Conservation (phyloP, 2,113 vertebrate species). For the Pterocles burchelli region DNA sequence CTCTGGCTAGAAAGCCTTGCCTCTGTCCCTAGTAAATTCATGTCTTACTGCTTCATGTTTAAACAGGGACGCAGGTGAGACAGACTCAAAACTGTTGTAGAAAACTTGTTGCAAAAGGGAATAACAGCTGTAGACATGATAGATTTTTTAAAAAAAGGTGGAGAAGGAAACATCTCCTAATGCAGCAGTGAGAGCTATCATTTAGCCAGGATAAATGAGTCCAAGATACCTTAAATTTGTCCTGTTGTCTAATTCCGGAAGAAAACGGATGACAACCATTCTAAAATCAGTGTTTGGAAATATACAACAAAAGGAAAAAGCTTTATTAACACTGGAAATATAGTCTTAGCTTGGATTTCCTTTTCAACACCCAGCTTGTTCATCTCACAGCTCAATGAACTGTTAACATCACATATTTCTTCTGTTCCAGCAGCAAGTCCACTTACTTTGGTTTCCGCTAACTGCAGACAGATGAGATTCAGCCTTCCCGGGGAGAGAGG, state of each 20-base stretch:
- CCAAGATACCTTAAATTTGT: conserved; percentile 47
- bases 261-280: conserved; percentile 60
- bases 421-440: conserved; percentile 72
- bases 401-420: conserved; percentile 80
- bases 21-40: neutral
- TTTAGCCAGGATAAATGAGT: conserved; percentile 34
- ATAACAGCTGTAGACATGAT: neutral
- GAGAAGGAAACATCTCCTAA: conserved; percentile 26
- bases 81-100: neutral
- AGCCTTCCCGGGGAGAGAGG: conserved; percentile 30
- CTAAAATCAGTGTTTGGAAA: conserved; percentile 68
- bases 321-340: conserved; percentile 76
- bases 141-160: neutral
- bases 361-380: conserved; percentile 77
- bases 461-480: conserved; percentile 69
- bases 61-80: neutral
- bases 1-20: neutral
- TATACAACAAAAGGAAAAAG: conserved; percentile 66
- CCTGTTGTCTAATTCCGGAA: conserved; percentile 63
- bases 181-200: neutral
- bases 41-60: neutral
- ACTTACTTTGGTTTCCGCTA: conserved; percentile 59
- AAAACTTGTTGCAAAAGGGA: neutral
- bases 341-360: conserved; percentile 70
- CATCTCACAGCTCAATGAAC: conserved; percentile 84